phyloP scores from a whole-genome alignment of 1,140 invertebrate species.

The Drosophila fuyamai region DNA sequence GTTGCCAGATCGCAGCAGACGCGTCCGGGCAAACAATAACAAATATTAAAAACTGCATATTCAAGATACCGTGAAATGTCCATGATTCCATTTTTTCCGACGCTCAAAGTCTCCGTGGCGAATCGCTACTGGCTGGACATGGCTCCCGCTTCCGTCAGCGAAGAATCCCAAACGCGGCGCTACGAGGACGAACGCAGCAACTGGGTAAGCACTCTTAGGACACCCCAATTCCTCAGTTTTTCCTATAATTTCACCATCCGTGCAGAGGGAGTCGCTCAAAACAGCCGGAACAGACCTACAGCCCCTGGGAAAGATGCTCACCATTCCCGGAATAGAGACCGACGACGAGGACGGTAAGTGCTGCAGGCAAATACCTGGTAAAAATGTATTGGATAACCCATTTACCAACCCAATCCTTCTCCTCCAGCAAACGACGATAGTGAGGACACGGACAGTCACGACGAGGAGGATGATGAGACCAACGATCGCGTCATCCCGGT shows the following conservation, averaged over 20 bases:
- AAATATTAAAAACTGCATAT: slow-evolving; percentile 16
- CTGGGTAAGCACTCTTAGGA: slow-evolving; percentile 52
- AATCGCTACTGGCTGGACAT: slow-evolving; percentile 80
- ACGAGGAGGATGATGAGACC: slow-evolving; percentile 82
- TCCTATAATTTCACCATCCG: background rate
- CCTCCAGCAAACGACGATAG: slow-evolving; percentile 78
- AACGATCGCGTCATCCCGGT: slow-evolving; percentile 78
- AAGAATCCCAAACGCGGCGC: slow-evolving; percentile 73
- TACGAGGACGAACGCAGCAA: slow-evolving; percentile 77
- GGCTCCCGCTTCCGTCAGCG: slow-evolving; percentile 51
- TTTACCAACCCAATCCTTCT: background rate
- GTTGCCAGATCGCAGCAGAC: slow-evolving; percentile 37
- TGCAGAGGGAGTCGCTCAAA: slow-evolving; percentile 73
- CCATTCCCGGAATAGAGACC: slow-evolving; percentile 76
- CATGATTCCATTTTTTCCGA: slow-evolving; percentile 83
- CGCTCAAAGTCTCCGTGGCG: slow-evolving; percentile 68
- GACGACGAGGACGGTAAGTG: slow-evolving; percentile 81
- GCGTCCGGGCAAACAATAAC: slow-evolving; percentile 27
- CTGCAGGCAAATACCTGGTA: fast-evolving
- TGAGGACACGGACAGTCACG: slow-evolving; percentile 82
- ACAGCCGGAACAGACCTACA: slow-evolving; percentile 73
- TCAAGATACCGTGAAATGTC: slow-evolving; percentile 45
- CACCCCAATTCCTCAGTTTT: background rate
- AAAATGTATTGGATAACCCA: background rate
- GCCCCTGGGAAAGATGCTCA: slow-evolving; percentile 78